These are phyloP conservation scores for Watsonalla binaria DNA, from an alignment of 2,888 invertebrate species.

Conservation along the genomic window DNA sequence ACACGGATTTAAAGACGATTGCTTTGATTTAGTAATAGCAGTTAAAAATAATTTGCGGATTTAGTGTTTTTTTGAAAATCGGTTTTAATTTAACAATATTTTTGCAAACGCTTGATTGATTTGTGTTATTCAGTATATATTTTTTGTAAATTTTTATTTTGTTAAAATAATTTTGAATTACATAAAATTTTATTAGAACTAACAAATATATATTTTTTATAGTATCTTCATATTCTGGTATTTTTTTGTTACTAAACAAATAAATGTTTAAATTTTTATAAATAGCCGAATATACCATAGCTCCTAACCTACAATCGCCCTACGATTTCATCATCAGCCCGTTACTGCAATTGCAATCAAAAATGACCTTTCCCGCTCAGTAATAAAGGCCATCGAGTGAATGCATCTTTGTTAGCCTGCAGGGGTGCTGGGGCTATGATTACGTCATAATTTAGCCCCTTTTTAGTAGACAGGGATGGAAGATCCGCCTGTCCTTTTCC, in stretches of 20 bases:
- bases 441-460: constrained; percentile 67
- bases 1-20: background rate
- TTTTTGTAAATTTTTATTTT: no score
- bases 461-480: constrained; percentile 32
- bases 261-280: constrained; percentile 6
- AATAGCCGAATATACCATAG: constrained; percentile 10
- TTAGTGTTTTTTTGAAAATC: background rate
- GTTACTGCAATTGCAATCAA: constrained; percentile 18
- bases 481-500: constrained; percentile 23
- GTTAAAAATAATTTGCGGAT: background rate
- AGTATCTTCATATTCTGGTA: no score
- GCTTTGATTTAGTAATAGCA: background rate
- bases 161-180: no score
- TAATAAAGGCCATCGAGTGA: constrained; percentile 19
- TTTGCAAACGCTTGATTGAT: background rate
- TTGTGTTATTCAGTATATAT: no score
- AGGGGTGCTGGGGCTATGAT: constrained; percentile 51
- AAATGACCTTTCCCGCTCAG: constrained; percentile 19
- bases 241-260: background rate
- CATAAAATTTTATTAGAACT: no score
- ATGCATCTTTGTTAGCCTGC: constrained; percentile 26
- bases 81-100: background rate
- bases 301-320: constrained; percentile 38
- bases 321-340: constrained; percentile 38
- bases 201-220: no score